Percentiles rank a stretch among this genome's conserved stretches.
Conservation (phyloP, 2,888 invertebrate species). For the Doris montereyensis region DNA sequence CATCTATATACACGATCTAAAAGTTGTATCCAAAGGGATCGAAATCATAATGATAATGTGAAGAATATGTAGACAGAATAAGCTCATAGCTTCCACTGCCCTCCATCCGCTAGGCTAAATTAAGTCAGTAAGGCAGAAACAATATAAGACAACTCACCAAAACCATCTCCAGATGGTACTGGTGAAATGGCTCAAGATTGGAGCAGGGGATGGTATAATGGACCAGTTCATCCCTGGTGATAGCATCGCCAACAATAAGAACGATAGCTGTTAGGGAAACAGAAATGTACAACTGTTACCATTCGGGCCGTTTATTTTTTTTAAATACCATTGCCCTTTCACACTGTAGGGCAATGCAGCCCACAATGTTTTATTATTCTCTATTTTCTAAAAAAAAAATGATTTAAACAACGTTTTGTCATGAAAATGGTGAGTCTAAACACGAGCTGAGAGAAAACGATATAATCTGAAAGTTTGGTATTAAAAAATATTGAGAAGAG, state of each 20-base stretch:
- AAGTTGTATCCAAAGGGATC: neutral
- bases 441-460: no score
- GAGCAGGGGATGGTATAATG: constrained; percentile 63
- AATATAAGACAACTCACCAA: constrained; percentile 51
- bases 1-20: neutral
- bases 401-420: no score
- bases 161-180: constrained; percentile 68
- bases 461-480: no score
- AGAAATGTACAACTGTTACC: no score
- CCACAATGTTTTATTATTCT: no score
- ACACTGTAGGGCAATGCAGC: no score
- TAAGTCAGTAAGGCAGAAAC: neutral
- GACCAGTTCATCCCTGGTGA: constrained; percentile 57
- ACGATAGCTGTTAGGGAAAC: constrained; percentile 51
- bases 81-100: constrained; percentile 25
- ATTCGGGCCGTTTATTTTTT: no score
- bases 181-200: constrained; percentile 68
- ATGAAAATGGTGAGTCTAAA: no score
- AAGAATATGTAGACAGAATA: neutral
- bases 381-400: no score
- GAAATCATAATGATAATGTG: neutral
- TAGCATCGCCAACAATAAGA: constrained; percentile 61
- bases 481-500: no score
- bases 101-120: no score
- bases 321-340: no score